These are phyloP conservation scores for Drosophila lacteicornis DNA, from an alignment of 1,140 invertebrate species.

Conservation along the genomic window DNA sequence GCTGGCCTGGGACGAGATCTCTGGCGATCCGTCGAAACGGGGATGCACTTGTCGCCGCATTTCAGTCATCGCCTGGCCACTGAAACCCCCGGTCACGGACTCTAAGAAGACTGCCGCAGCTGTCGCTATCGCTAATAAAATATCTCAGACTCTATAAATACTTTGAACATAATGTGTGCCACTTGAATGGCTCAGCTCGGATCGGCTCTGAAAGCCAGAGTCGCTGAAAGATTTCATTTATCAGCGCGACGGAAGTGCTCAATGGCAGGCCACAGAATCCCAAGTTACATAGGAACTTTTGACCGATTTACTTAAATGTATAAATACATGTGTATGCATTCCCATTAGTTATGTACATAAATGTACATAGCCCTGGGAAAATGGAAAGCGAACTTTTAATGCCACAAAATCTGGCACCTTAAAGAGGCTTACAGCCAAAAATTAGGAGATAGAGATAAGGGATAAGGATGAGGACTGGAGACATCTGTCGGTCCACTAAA, in stretches of 20 bases:
- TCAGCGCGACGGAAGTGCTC: constrained; percentile 64
- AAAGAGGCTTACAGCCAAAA: constrained; percentile 62
- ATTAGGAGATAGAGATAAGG: constrained; percentile 61
- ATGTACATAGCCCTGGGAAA: constrained; percentile 5
- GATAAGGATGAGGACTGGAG: constrained; percentile 17
- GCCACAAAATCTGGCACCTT: constrained; percentile 58
- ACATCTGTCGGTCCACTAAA: constrained; percentile 71
- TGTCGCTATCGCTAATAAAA: constrained; percentile 70
- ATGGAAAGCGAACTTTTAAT: constrained; percentile 52
- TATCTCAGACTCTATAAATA: constrained; percentile 71
- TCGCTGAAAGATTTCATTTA: constrained; percentile 67
- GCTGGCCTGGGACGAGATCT: constrained; percentile 3
- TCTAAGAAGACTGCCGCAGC: constrained; percentile 22
- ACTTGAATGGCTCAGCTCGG: constrained; percentile 54
- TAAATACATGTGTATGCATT: constrained; percentile 3
- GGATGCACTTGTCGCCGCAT: constrained; percentile 35
- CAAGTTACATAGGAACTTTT: constrained; percentile 47
- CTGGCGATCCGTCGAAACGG: constrained; percentile 1
- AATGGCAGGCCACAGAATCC: constrained; percentile 43
- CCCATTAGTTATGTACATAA: background rate
- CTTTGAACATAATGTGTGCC: constrained; percentile 59
- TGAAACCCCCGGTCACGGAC: background rate
- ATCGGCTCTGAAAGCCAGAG: constrained; percentile 11
- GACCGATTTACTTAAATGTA: constrained; percentile 52
- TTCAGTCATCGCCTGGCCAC: constrained; percentile 31